Base-by-base conservation (phyloP, 2,113 vertebrate genomes). In the Dryoscopus gambensis region DNA sequence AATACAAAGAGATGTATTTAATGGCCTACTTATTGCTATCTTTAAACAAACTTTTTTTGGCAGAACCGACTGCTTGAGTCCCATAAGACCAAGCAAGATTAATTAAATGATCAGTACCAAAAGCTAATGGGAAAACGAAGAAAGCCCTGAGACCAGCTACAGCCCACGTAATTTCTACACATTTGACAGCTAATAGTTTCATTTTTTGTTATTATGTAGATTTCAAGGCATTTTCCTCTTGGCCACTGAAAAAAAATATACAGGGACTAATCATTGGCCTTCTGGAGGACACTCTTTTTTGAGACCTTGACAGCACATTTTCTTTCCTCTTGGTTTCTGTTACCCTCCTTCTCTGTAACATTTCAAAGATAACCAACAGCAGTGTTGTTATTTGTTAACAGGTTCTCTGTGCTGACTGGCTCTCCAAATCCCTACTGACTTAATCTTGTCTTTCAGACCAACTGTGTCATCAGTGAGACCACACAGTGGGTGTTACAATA, bases 91-190 rank as follows among this genome's bases (percentile, higher is more conserved):
- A 7, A 53, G 22, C 4, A 40, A 95, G 56, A 68, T 35, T 15
- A 91, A 92, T 82, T 79, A 87, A 91, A 87, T 15, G 49, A 50
- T 87, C 74, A 83, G 65, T 16, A 91, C 49, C n/a, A 94, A 95
- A 89, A 89, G 53, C 46, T 85, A 91, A 85, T 16, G 27, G 69
- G 81, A 93, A 93, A 96, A 91, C 50, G 60, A 67, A 65, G 63
- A 73, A 79, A 87, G 62, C 53, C 73, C 11, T 33, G 17, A 87
- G 49, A 82, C 6, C 35, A 88, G 30, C 50, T 74, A 55, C 55
- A 92, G 56, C 39, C 59, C 86, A 71, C 74, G 20, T 59, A 65
- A 81, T 89, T 92, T 88, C 57, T 40, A 90, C 35, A 22, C 11
- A 30, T 64, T 68, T 75, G 57, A 75, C 28, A 78, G 80, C 8